A percentile compares a stretch with the other conserved stretches of the same genome.
phyloP scores from a whole-genome alignment of 2,797 vertebrate species.

The Mus minutoides region DNA sequence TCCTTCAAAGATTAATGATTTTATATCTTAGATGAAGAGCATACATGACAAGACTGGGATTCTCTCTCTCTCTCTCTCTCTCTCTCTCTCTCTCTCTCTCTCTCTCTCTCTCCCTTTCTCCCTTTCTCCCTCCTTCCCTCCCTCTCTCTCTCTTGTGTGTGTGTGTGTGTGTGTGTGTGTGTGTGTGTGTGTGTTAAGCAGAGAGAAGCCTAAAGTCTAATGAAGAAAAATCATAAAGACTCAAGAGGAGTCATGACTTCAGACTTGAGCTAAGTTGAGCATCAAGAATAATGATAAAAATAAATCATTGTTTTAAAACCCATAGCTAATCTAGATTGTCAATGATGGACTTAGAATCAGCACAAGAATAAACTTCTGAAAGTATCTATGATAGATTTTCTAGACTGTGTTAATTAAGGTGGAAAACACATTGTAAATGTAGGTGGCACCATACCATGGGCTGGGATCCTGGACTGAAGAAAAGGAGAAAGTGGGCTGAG shows the following conservation, averaged over 20 bases:
- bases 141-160: not conserved
- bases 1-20: not conserved
- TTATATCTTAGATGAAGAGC: not conserved
- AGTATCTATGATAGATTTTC: not conserved
- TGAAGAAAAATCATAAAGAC: not conserved
- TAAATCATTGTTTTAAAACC: not conserved
- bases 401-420: not conserved
- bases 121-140: not conserved
- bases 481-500: not conserved
- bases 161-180: not conserved
- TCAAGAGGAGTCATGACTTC: not conserved
- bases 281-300: slow-evolving; percentile 13
- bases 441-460: not conserved
- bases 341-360: not conserved
- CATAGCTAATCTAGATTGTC: not conserved
- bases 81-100: not conserved
- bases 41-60: not conserved
- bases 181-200: not conserved
- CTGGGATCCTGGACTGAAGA: not conserved
- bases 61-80: not conserved
- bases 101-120: not conserved
- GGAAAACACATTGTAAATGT: not conserved
- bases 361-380: not conserved
- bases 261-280: slow-evolving; percentile 31
- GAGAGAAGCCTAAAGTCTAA: not conserved